Conservation (phyloP, 2,113 vertebrate species). For the Actenoides hombroni region DNA sequence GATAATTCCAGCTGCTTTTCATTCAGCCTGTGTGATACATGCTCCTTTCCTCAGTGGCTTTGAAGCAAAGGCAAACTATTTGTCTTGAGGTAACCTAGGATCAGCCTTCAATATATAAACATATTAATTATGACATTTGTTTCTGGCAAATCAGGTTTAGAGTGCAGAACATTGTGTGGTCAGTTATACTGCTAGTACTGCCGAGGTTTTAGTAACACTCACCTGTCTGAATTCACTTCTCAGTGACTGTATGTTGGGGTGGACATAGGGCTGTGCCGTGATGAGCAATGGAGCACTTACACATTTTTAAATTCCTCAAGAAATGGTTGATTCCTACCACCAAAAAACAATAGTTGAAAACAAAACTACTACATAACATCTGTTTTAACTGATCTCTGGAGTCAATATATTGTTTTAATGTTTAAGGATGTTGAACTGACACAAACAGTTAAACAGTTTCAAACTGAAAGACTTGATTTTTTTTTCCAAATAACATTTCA, state of each 20-base stretch:
- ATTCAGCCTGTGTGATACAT: neutral
- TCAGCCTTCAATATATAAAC: neutral
- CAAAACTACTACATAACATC: neutral
- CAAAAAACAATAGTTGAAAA: neutral
- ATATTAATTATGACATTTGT: neutral
- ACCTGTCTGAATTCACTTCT: neutral
- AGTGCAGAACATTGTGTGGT: neutral
- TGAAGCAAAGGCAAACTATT: neutral
- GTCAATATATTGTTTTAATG: neutral
- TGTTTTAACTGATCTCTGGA: neutral
- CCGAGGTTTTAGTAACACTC: neutral
- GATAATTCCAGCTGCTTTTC: neutral
- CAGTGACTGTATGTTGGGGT: neutral
- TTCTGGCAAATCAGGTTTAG: neutral
- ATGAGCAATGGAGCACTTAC: neutral
- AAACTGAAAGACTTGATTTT: neutral
- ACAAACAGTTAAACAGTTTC: neutral
- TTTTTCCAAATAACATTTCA: neutral
- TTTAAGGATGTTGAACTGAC: neutral
- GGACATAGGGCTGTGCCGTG: neutral
- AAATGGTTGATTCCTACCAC: neutral
- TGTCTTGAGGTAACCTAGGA: neutral
- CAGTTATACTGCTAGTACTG: neutral
- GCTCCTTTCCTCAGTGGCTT: neutral
- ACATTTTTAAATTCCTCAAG: neutral